Conservation (phyloP, 2,797 vertebrate genomes). For the Spheniscus humboldti region DNA sequence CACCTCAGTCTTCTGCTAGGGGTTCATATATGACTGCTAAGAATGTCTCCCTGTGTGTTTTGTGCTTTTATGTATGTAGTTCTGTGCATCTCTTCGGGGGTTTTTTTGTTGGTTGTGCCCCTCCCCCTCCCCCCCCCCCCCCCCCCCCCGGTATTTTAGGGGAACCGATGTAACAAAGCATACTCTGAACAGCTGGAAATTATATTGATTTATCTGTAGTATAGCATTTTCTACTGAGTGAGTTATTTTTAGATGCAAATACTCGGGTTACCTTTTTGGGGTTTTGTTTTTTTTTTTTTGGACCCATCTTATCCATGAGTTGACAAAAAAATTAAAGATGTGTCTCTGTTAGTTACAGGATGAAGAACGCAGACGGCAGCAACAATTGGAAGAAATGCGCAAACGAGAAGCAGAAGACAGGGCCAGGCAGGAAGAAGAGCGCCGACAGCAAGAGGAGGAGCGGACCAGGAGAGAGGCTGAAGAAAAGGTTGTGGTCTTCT, state of each 20-base stretch:
- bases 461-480: constrained; percentile 84
- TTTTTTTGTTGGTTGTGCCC: no score
- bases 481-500: constrained; percentile 86
- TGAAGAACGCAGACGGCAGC: constrained; percentile 92
- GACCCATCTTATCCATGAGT: background rate
- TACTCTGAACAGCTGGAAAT: background rate
- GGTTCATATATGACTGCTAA: background rate
- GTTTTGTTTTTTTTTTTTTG: background rate
- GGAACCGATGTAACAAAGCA: background rate
- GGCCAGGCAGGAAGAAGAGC: constrained; percentile 88
- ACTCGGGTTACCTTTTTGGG: background rate
- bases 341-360: constrained; percentile 88
- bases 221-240: background rate
- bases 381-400: constrained; percentile 94
- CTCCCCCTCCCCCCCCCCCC: no score
- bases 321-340: background rate
- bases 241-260: background rate
- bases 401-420: constrained; percentile 92
- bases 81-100: background rate
- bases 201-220: background rate
- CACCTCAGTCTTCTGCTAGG: background rate
- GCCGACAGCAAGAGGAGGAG: constrained; percentile 90
- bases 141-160: background rate
- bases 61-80: background rate
- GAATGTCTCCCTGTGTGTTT: background rate